Percentiles rank a stretch among this genome's conserved stretches.
Conservation (phyloP, 1,140 invertebrate genomes). For the Mamestra configurata region DNA sequence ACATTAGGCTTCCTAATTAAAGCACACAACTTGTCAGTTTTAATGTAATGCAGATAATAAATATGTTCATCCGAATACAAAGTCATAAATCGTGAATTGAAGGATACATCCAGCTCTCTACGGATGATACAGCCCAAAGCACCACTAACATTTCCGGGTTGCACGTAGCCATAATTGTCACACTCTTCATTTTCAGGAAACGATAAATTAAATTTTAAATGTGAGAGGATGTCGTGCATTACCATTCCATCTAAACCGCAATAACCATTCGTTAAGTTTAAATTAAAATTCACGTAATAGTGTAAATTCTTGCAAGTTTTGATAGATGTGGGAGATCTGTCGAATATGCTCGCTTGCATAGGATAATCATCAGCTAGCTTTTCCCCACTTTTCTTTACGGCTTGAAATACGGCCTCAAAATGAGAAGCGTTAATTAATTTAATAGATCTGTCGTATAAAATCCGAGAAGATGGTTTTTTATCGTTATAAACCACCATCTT, state of each 20-base stretch:
- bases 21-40: slow-evolving; percentile 49
- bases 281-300: slow-evolving; percentile 36
- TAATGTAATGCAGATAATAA: slow-evolving; percentile 52
- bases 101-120: slow-evolving; percentile 54
- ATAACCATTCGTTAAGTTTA: slow-evolving; percentile 42
- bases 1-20: slow-evolving; percentile 27
- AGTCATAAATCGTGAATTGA: slow-evolving; percentile 59
- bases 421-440: slow-evolving; percentile 36
- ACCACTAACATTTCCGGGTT: slow-evolving; percentile 31
- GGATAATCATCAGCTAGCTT: slow-evolving; percentile 57
- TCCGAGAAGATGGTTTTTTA: slow-evolving; percentile 35
- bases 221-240: slow-evolving; percentile 52
- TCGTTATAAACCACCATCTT: slow-evolving; percentile 53
- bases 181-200: slow-evolving; percentile 31
- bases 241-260: slow-evolving; percentile 61
- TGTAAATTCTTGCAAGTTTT: slow-evolving; percentile 47
- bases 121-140: slow-evolving; percentile 48
- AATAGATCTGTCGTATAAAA: slow-evolving; percentile 60
- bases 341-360: slow-evolving; percentile 58
- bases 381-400: slow-evolving; percentile 10
- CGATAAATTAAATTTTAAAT: slow-evolving; percentile 55
- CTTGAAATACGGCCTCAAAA: not conserved
- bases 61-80: slow-evolving; percentile 42
- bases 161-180: slow-evolving; percentile 49
- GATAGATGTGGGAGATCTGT: slow-evolving; percentile 62